Base-by-base conservation (phyloP, 2,888 invertebrate species). In the Crepidodera aurea region DNA sequence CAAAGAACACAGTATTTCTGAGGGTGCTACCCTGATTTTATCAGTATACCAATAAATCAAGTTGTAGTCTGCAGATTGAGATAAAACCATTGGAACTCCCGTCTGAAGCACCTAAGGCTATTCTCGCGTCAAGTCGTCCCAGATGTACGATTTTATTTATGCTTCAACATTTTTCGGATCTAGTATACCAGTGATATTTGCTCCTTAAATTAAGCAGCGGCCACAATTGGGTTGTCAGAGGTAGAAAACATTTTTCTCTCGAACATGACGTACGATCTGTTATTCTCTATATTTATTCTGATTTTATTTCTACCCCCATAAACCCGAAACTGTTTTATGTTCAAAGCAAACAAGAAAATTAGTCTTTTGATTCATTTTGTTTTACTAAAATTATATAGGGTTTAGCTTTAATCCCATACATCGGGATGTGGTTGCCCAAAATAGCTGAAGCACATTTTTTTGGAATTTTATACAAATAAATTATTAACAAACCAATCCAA, bases 21-120 rank as follows among this genome's bases (percentile, higher is more conserved):
- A 74, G 74, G 76, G 70, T 72, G 76, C 77, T 77, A 79, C 78
- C 78, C 71, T 76, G 79, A 79, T 79, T 75, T 75, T 78, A 80
- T 80, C 80, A 69, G 69, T 70, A 69, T 66, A 73, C 62, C 75
- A 78, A 80, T 80, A 79, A 79, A 80, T 80, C 80, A 79, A 79
- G 77, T 73, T 73, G 73, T 74, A 78, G 78, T 77, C 78, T 78
- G 75, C 73, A 75, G 75, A 75, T 76, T 77, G 72, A 72, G 72
- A 77, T 77, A 78, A 77, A 77, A 77, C 75, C 73, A 67, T 75
- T 74, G 71, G 73, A 77, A 77, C 73, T 73, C 58, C 73, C 78
- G 77, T 76, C 74, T 78, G 74, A 73, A 76, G 71, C 77, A 78
- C 79, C 79, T 77, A 71, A 73, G 79, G 79, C 78, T 71, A 79